These are phyloP conservation scores for Rosalia funebris DNA, from an alignment of 2,888 invertebrate species.

Conservation along the genomic window DNA sequence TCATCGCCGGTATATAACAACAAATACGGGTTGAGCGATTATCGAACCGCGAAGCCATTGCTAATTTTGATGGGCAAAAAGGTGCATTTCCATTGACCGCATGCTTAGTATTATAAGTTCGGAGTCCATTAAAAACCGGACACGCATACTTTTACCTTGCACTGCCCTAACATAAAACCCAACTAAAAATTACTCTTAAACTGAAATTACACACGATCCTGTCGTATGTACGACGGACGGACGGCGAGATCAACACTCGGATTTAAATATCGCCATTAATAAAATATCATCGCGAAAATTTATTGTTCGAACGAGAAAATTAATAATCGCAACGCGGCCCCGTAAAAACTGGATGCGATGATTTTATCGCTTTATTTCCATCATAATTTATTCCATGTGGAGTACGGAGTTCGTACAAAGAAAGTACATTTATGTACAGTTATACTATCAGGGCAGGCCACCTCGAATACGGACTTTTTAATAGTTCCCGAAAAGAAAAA, in stretches of 20 bases:
- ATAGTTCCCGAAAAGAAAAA: too few relatives aligned
- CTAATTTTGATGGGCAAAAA: slow-evolving; percentile 51
- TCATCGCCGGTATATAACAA: slow-evolving; percentile 21
- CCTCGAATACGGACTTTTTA: too few relatives aligned
- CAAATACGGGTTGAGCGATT: slow-evolving; percentile 31
- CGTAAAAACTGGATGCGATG: slow-evolving; percentile 3
- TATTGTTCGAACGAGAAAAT: slow-evolving; percentile 16
- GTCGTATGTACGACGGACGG: slow-evolving; percentile 7
- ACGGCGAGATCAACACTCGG: not conserved
- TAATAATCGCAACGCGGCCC: slow-evolving; percentile 2
- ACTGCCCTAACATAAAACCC: slow-evolving; percentile 48
- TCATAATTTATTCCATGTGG: too few relatives aligned
- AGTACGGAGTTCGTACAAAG: too few relatives aligned
- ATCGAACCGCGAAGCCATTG: slow-evolving; percentile 42
- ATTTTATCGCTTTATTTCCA: too few relatives aligned
- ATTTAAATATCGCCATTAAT: slow-evolving; percentile 9
- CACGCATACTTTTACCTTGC: slow-evolving; percentile 50
- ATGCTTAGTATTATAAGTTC: slow-evolving; percentile 48
- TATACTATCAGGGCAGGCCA: too few relatives aligned
- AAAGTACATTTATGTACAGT: too few relatives aligned
- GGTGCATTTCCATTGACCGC: slow-evolving; percentile 48
- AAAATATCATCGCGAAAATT: slow-evolving; percentile 10
- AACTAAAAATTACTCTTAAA: slow-evolving; percentile 36
- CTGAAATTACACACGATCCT: slow-evolving; percentile 25
- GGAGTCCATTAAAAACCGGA: slow-evolving; percentile 52